Evolutionary conservation across 1,140 invertebrate species (phyloP), one percentile per base, ranked within the genome.

Genomic region (Papilio polyxenes): DNA sequence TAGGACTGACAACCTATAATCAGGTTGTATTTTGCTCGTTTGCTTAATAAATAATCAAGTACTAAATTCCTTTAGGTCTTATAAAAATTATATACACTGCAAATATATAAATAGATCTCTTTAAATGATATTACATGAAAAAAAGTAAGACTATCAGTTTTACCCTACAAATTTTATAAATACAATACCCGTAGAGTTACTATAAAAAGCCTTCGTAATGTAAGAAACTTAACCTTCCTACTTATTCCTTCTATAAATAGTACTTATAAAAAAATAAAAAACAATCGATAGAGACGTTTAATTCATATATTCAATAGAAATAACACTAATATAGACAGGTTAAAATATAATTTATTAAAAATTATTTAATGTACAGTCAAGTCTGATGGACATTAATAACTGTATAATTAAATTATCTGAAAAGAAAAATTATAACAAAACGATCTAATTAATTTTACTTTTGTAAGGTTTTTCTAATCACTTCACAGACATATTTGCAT

Each of bases 1-100:
- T 65, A 78, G 40, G 37, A 48, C 17, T 82, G 79, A 62, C 76
- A 62, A 79, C 51, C 48, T 13, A 59, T n/a, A n/a, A 59, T 17
- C 15, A 17, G n/a, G 56, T 59, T 59, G 56, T 59, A n/a, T 20
- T 53, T 59, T 59, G 6, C 17, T 17, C 56, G 17, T 59, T 59
- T 17, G 17, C 56, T 20, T 51, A n/a, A 20, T 17, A 59, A 59
- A 59, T n/a, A 59, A 31, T 20, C 7, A 59, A 59, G 8, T 59
- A 59, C 56, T 56, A 44, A 44, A 44, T 7, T 2, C 4, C 1
- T 17, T 17, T n/a, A 17, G 15, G 15, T n/a, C 3, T 56, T n/a
- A 56, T 56, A 13, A 13, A 8, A 56, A n/a, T 56, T 56, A 13
- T 56, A 7, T n/a, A 9, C 13, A 11, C 49, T 10, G n/a, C 15